phyloP scores from a whole-genome alignment of 2,113 vertebrate genomes.

The Orcinus orca region DNA sequence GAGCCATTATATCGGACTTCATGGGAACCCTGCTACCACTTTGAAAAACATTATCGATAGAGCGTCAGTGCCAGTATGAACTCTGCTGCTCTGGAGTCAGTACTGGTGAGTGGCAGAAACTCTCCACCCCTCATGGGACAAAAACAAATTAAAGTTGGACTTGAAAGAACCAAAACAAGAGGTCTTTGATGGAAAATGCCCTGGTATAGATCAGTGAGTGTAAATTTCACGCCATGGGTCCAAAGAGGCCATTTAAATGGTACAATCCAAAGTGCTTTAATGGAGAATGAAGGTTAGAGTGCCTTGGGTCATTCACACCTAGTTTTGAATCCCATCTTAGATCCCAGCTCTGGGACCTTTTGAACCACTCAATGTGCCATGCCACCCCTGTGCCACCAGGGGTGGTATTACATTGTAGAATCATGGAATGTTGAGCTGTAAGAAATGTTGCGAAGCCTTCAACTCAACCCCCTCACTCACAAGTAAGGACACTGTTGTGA shows the following conservation, averaged over 20 bases:
- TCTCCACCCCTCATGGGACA: background rate
- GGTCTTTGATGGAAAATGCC: background rate
- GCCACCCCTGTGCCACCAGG: background rate
- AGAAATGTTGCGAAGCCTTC: background rate
- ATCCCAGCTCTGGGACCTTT: background rate
- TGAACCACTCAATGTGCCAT: background rate
- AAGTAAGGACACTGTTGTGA: background rate
- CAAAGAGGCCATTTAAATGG: background rate
- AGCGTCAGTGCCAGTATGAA: too few species aligned
- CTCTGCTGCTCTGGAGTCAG: background rate
- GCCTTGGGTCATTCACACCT: background rate
- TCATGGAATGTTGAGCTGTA: background rate
- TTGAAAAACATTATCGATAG: background rate
- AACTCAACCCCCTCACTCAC: background rate
- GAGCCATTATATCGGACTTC: background rate
- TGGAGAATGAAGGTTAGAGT: background rate
- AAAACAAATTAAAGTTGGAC: background rate
- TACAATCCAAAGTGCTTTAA: background rate
- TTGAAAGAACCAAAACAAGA: background rate
- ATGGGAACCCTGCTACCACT: background rate
- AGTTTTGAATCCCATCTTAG: background rate
- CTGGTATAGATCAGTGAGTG: background rate
- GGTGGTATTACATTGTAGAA: background rate
- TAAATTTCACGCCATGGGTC: background rate
- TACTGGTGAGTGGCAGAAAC: background rate